Evolutionary conservation across 2,797 vertebrate species (phyloP).

Genomic region (Scolopax bukidnonensis): DNA sequence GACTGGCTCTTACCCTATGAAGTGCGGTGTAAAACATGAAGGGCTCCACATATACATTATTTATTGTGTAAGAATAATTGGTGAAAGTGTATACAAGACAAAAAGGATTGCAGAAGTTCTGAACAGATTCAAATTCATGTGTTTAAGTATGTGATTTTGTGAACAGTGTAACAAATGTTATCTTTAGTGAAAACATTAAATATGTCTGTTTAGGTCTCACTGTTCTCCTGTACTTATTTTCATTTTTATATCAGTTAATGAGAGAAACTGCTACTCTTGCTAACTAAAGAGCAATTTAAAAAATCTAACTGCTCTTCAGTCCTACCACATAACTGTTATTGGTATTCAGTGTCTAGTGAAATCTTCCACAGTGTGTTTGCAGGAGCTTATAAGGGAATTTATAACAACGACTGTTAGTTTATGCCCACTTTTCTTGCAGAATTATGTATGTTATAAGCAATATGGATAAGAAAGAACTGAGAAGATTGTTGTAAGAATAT

Average conservation of each 20-base stretch:
- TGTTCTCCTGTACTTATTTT: constrained; percentile 8
- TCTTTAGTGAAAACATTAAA: background rate
- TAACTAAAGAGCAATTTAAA: constrained; percentile 51
- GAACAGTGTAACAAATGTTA: background rate
- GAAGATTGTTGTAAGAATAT: background rate
- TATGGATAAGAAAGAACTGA: background rate
- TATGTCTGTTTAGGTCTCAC: background rate
- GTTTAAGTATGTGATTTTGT: constrained; percentile 2
- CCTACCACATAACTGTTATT: constrained; percentile 26
- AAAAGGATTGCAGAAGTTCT: constrained; percentile 21
- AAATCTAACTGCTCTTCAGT: constrained; percentile 35
- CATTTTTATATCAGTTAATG: background rate
- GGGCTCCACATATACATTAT: constrained; percentile 52
- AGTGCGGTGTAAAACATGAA: constrained; percentile 28
- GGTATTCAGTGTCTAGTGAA: constrained; percentile 45
- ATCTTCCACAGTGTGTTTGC: background rate
- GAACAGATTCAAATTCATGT: constrained; percentile 7
- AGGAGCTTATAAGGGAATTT: constrained; percentile 54
- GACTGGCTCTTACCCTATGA: constrained; percentile 45
- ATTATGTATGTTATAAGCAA: background rate
- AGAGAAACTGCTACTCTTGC: background rate
- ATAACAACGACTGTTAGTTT: constrained; percentile 3
- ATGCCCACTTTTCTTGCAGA: background rate
- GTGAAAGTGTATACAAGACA: background rate
- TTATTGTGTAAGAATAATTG: constrained; percentile 53